Conservation (phyloP, 2,888 invertebrate genomes). For the Gortyna flavago region DNA sequence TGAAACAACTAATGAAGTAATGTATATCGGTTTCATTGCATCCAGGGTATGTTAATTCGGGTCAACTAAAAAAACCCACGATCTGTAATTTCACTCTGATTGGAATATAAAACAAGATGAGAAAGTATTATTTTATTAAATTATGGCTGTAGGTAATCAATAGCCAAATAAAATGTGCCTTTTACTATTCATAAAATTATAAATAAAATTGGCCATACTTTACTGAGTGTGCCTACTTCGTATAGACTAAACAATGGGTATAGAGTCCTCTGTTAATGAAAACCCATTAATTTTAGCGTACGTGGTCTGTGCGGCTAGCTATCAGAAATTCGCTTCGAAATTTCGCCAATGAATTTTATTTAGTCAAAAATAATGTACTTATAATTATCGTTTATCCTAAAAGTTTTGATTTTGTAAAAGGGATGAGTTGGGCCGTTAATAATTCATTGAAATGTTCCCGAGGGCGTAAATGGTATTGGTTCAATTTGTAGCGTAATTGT, state of each 20-base stretch:
- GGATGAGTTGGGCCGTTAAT: neutral
- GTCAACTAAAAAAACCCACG: neutral
- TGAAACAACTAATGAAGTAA: neutral
- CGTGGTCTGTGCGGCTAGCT: slow-evolving; percentile 18
- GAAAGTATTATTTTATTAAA: neutral
- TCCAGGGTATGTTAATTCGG: neutral
- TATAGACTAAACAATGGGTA: slow-evolving; percentile 7
- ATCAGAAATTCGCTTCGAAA: neutral
- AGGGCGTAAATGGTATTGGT: neutral
- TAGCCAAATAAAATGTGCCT: too few relatives aligned
- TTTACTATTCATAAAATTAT: too few relatives aligned
- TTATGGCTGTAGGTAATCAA: too few relatives aligned
- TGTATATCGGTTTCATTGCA: neutral
- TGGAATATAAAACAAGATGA: neutral
- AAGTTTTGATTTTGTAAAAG: neutral
- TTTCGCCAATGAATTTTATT: slow-evolving; percentile 10
- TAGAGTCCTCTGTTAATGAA: slow-evolving; percentile 15
- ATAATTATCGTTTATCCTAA: neutral
- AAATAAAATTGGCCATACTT: neutral
- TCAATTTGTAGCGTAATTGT: neutral
- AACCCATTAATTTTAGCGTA: slow-evolving; percentile 28
- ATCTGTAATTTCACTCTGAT: neutral
- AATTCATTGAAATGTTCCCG: slow-evolving; percentile 9
- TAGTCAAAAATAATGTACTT: neutral
- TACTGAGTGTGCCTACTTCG: neutral